A percentile compares a stretch with the other conserved stretches of the same genome.
Conservation (phyloP, 53 echinoderm and acorn worm genomes). For the Holothuria scabra region DNA sequence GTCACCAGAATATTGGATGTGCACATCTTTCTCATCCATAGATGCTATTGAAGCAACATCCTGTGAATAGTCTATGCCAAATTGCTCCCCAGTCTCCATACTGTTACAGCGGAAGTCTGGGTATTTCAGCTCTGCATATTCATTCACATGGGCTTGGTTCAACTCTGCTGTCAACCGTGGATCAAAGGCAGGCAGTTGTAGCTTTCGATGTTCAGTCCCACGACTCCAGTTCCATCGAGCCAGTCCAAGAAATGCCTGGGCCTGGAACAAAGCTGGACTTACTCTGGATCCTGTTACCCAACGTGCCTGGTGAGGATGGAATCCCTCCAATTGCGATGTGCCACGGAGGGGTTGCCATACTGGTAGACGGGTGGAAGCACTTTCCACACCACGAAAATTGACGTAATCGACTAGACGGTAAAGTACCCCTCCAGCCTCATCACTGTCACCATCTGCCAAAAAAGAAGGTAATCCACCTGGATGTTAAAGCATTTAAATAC, state of each 20-base stretch:
- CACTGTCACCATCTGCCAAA: background rate
- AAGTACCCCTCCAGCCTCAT: slow-evolving; percentile 17
- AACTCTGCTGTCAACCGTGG: slow-evolving; percentile 21
- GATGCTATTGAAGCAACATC: background rate
- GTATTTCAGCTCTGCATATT: slow-evolving; percentile 44
- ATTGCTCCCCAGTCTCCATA: slow-evolving; percentile 30
- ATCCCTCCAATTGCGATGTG: slow-evolving; percentile 40
- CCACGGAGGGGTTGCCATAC: slow-evolving; percentile 48
- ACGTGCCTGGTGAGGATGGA: slow-evolving; percentile 51
- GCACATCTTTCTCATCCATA: background rate
- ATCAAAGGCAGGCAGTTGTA: slow-evolving; percentile 38
- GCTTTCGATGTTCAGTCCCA: background rate
- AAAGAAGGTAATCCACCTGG: background rate
- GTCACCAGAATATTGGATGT: background rate
- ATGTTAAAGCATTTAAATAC: background rate
- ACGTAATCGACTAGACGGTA: slow-evolving; percentile 32
- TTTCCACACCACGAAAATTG: slow-evolving; percentile 21
- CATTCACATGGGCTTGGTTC: background rate
- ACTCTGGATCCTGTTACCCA: slow-evolving; percentile 54
- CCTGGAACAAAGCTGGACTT: slow-evolving; percentile 37
- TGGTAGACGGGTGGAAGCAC: background rate
- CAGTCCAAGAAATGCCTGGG: slow-evolving; percentile 17
- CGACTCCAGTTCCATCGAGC: slow-evolving; percentile 25
- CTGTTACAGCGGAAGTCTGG: slow-evolving; percentile 51
- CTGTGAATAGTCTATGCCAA: slow-evolving; percentile 46